These are phyloP conservation scores for Lipotes vexillifer DNA, from an alignment of 2,113 vertebrate genomes.

Conservation along the genomic window DNA sequence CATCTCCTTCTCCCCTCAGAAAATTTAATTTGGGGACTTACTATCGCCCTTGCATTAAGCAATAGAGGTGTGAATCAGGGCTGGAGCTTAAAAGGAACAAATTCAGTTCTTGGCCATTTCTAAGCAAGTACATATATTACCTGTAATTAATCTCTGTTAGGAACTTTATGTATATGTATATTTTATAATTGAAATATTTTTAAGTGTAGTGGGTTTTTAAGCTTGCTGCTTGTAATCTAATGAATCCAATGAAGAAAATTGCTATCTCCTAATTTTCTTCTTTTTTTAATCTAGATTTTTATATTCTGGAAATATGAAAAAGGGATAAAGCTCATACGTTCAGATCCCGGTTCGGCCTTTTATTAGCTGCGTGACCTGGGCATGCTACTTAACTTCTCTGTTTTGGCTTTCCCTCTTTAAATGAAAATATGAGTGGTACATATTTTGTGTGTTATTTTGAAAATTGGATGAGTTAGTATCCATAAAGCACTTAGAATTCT, in stretches of 20 bases:
- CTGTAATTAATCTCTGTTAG: neutral
- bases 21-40: neutral
- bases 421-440: neutral
- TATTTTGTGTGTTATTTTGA: neutral
- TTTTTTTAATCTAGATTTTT: conserved; percentile 2
- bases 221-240: neutral
- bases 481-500: neutral
- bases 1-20: neutral
- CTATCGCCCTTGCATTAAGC: neutral
- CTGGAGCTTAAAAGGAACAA: neutral
- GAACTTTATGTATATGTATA: neutral
- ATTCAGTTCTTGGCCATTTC: neutral
- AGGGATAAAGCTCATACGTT: neutral
- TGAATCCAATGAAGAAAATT: neutral
- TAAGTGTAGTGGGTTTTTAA: neutral
- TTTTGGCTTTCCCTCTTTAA: neutral
- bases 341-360: neutral
- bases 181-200: conserved; percentile 29
- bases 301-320: neutral
- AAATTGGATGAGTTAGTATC: neutral
- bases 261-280: neutral
- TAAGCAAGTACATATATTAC: neutral
- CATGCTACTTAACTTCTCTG: neutral
- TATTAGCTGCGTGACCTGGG: neutral
- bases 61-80: neutral